Conservation (phyloP, 2,888 invertebrate species). For the Drosophila monieri region DNA sequence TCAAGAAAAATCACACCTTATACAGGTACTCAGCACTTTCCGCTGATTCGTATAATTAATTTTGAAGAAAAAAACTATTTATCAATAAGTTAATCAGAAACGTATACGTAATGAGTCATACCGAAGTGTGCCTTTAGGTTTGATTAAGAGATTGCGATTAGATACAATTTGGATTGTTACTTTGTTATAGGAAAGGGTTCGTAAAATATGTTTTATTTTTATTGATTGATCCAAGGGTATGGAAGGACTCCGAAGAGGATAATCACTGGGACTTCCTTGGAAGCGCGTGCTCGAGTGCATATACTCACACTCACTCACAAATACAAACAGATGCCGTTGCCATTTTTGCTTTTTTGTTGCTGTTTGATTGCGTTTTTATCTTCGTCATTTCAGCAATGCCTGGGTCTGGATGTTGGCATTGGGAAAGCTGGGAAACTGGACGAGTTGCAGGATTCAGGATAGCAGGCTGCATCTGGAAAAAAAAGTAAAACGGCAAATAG, state of each 20-base stretch:
- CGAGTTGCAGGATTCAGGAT: conserved; percentile 2
- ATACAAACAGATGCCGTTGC: conserved; percentile 64
- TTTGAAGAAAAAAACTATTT: neutral
- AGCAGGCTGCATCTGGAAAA: conserved; percentile 11
- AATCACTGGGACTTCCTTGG: conserved; percentile 18
- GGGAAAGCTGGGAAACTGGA: conserved; percentile 6
- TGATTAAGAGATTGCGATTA: neutral
- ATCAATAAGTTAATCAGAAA: neutral
- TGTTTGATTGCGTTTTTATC: conserved; percentile 78
- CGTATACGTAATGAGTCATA: neutral
- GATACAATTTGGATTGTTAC: neutral
- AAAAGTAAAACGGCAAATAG: conserved; percentile 23
- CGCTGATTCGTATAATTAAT: neutral
- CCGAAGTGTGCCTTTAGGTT: neutral
- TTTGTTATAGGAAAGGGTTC: neutral
- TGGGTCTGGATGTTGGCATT: conserved; percentile 18
- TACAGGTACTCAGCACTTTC: neutral
- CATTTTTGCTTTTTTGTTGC: conserved; percentile 41
- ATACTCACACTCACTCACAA: conserved; percentile 51
- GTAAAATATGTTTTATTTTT: neutral
- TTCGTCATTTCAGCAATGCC: conserved; percentile 71
- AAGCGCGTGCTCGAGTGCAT: conserved; percentile 74
- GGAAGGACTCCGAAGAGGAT: neutral
- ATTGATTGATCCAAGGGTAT: conserved; percentile 12
- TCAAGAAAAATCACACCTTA: neutral